A percentile compares a stretch with the other conserved stretches of the same genome.
These are phyloP conservation scores for Bubo blakistoni DNA, from an alignment of 2,113 vertebrate genomes.

Conservation along the genomic window DNA sequence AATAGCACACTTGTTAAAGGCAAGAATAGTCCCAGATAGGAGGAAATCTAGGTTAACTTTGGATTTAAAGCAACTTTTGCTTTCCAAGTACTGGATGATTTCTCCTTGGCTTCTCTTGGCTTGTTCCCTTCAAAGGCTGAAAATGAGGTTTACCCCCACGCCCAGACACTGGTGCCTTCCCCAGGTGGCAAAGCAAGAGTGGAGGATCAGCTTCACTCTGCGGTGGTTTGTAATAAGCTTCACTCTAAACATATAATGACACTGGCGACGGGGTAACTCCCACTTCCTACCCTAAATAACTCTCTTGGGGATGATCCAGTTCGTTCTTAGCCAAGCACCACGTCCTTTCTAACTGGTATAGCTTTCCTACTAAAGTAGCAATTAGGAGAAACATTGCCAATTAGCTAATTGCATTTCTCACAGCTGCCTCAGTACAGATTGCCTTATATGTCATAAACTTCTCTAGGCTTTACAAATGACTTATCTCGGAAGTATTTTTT, in stretches of 20 bases:
- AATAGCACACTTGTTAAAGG: background rate
- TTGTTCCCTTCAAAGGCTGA: background rate
- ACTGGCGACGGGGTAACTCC: background rate
- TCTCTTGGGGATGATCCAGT: background rate
- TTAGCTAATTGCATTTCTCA: conserved; percentile 51
- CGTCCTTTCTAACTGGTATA: background rate
- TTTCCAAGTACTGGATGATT: background rate
- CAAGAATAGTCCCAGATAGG: background rate
- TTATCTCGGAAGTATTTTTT: conserved; percentile 22
- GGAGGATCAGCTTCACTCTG: background rate
- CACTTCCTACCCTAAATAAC: background rate
- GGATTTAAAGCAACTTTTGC: background rate
- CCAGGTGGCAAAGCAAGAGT: background rate
- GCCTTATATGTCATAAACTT: conserved; percentile 51
- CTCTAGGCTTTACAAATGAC: background rate
- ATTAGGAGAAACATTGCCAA: conserved; percentile 29
- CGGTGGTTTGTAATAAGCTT: background rate
- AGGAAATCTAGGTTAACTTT: background rate
- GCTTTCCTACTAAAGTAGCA: background rate
- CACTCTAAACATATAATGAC: background rate
- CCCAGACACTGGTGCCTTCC: background rate
- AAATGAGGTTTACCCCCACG: background rate
- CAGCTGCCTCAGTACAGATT: conserved; percentile 27
- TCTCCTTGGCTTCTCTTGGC: background rate
- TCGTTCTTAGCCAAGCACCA: background rate